Evolutionary conservation across 2,113 vertebrate species (phyloP), one percentile per base, ranked within the genome.

Genomic region (Progne subis): DNA sequence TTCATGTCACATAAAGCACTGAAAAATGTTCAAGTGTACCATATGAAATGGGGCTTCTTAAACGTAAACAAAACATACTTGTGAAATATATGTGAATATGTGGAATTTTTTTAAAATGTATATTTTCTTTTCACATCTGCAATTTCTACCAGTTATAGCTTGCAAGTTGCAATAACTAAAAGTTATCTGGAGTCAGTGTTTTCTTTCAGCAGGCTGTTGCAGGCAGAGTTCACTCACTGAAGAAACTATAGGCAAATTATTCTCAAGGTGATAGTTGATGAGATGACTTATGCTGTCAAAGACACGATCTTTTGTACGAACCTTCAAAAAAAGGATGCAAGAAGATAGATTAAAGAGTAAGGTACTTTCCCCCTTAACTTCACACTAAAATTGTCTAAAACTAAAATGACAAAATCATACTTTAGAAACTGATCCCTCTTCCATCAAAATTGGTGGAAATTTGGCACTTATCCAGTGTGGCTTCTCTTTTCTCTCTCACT

Each of bases 201-300:
- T 99, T 95, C 98, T 98, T 86, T 98, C 98, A 61, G 98, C 99
- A 1, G 99, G 99, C 97, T 99, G 99, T 94, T 99, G 98, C 92
- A 99, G 98, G 96, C 99, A 99, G 91, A 99, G 99, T 98, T 99
- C 99, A 60, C 99, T 99, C 93, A 99, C 99, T 5, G 99, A 98
- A 24, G 99, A 99, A 86, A 99, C 97, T 72, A 99, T 99, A 28
- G 99, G 99, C 97, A 99, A 98, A 95, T 98, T 98, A 98, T 99
- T 99, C 97, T 99, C 98, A 77, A 99, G 98, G 84, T 99, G 99
- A 96, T 99, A 98, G 95, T 98, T 99, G 97, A 99, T 99, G 93
- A 99, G 99, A 95, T 99, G 99, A 95, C 98, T 98, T 96, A 99
- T 99, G 98, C 99, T 99, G 96, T 99, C 99, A 92, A 99, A 99